phyloP scores from a whole-genome alignment of 92 coral and sea anemone genomes.

The Parazoanthus atlanticus region DNA sequence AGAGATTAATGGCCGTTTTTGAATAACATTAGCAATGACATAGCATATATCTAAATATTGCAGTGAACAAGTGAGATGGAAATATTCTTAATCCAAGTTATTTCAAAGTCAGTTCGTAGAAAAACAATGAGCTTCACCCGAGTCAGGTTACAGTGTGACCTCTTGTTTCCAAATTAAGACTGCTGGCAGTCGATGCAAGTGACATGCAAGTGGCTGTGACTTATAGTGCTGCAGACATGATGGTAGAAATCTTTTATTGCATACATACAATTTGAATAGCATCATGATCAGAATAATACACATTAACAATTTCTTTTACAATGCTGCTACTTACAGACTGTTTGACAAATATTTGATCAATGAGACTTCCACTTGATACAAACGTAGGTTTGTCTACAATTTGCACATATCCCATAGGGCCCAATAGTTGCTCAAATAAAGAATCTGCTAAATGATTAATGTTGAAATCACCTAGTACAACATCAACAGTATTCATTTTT shows the following conservation, averaged over 20 bases:
- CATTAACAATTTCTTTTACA: constrained; percentile 24
- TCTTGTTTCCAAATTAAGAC: no score
- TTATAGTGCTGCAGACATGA: constrained; percentile 2
- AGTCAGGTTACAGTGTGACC: no score
- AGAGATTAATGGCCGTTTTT: constrained; percentile 34
- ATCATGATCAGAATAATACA: constrained; percentile 51
- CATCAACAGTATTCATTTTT: constrained; percentile 25
- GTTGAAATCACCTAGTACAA: constrained; percentile 41
- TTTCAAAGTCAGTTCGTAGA: constrained; percentile 23
- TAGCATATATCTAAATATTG: constrained; percentile 21
- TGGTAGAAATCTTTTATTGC: background rate
- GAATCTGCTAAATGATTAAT: constrained; percentile 22
- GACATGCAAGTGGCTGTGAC: no score
- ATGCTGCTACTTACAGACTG: constrained; percentile 9
- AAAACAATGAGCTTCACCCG: background rate
- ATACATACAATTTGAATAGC: constrained; percentile 32
- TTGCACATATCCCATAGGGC: constrained; percentile 34
- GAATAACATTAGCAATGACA: constrained; percentile 20
- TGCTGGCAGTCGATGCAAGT: no score
- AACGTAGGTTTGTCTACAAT: constrained; percentile 52
- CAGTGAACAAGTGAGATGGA: constrained; percentile 37
- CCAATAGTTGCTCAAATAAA: constrained; percentile 18
- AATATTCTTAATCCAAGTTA: constrained; percentile 35
- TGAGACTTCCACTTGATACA: constrained; percentile 48
- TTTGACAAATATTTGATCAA: constrained; percentile 36